Evolutionary conservation across 2,888 invertebrate genomes (phyloP), one percentile per base, ranked within the genome.

Genomic region (Atethmia centrago): DNA sequence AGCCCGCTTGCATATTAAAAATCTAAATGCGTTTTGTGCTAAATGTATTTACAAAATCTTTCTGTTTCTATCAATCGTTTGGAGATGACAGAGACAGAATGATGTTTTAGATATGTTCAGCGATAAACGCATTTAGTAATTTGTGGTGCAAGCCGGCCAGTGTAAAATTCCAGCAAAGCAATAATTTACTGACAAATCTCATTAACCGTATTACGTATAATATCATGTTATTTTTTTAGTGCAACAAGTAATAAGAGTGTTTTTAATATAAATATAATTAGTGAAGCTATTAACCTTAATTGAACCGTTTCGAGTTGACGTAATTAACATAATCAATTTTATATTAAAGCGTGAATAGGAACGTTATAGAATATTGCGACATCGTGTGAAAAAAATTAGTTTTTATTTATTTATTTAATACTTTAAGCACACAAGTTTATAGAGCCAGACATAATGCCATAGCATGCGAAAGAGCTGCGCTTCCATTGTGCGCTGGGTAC

Each of bases 261-360:
- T 36, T 47, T 55, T 53, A 77, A 78, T 78, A 61, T 69, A 51
- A 69, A 66, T 58, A 66, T 70, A 72, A 77, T 74, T 74, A 66
- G 47, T 36, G 0, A 42, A 45, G 12, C 61, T 56, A 71, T 80
- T 82, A 84, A 75, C 82, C 82, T 80, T 68, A 77, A 80, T 86
- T 69, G 61, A 49, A 56, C 28, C 58, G 53, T 59, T 36, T 55
- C 47, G 56, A 40, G 25, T 10, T 74, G 58, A 78, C 25, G 67
- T 68, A 63, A 79, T 77, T 72, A 74, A 19, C 19, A 9, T 79
- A 72, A 79, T 85, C 61, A 82, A 82, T 65, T 69, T 58, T 62
- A 72, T 61, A 72, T 75, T 62, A 76, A 61, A 76, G 40, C 62
- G 56, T 78, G 62, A 76, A 73, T 69, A 53, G 1, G 51, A 74